Percentiles rank a stretch among this genome's conserved stretches.
Conservation (phyloP, 1,140 invertebrate genomes). For the Pseudomyrmex pallidus region DNA sequence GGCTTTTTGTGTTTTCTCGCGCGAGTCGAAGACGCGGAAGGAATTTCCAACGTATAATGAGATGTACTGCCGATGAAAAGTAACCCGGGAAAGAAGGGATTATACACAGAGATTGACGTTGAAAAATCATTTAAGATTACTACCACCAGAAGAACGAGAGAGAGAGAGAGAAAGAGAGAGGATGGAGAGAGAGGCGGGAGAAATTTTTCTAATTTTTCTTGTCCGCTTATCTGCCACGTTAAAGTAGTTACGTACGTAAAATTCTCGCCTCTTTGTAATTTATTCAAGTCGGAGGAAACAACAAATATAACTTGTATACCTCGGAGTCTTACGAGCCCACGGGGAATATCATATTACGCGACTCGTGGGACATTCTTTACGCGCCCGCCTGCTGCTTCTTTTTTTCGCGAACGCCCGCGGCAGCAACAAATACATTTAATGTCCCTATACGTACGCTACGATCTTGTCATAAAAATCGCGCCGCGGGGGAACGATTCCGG, state of each 20-base stretch:
- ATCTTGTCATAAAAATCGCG: conserved; percentile 56
- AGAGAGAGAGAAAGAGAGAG: no score
- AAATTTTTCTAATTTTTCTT: neutral
- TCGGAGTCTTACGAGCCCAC: conserved; percentile 45
- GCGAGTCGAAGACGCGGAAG: neutral
- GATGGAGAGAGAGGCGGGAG: no score
- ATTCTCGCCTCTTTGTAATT: conserved; percentile 10
- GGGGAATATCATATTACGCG: conserved; percentile 5
- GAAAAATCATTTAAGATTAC: neutral
- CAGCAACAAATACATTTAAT: conserved; percentile 40
- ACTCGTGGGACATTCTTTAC: conserved; percentile 23
- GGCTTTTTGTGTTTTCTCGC: conserved; percentile 21
- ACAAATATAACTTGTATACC: conserved; percentile 11
- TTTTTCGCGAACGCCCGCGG: conserved; percentile 25
- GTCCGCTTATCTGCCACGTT: neutral
- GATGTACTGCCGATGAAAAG: conserved; percentile 8
- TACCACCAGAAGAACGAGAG: no score
- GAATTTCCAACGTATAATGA: neutral
- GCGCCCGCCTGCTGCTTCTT: neutral
- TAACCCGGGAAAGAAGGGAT: neutral
- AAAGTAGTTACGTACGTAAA: neutral
- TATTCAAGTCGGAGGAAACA: neutral
- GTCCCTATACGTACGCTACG: conserved; percentile 17
- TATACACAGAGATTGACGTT: neutral
- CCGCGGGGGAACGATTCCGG: conserved; percentile 47